These are phyloP conservation scores for Tachystola acroxantha DNA, from an alignment of 2,888 invertebrate genomes.

Conservation along the genomic window DNA sequence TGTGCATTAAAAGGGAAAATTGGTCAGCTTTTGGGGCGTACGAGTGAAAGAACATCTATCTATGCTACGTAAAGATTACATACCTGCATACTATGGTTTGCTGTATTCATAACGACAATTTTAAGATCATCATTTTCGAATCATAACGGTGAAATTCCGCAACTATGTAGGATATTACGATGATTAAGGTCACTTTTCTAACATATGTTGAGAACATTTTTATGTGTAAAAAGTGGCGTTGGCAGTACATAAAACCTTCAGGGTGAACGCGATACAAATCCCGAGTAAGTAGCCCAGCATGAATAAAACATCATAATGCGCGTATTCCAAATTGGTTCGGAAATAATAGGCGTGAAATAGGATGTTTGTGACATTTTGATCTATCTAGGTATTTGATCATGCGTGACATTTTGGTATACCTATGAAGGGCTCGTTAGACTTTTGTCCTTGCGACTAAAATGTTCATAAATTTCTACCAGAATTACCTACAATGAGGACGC, in stretches of 20 bases:
- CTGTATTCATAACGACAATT: constrained; percentile 2
- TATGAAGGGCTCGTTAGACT: no score
- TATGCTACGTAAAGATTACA: constrained; percentile 8
- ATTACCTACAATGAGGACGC: no score
- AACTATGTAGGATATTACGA: no score
- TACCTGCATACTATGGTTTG: constrained; percentile 2
- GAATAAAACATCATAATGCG: not conserved
- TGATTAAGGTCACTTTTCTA: no score
- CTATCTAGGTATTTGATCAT: not conserved
- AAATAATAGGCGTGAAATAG: not conserved
- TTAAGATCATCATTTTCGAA: not conserved
- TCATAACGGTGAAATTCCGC: not conserved
- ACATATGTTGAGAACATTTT: no score
- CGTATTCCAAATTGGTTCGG: not conserved
- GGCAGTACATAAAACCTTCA: no score
- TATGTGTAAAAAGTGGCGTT: no score
- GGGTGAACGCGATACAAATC: not conserved
- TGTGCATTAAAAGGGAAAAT: constrained; percentile 63
- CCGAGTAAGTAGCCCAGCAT: not conserved
- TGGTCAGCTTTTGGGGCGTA: constrained; percentile 51
- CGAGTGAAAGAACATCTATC: constrained; percentile 37
- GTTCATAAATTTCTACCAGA: no score
- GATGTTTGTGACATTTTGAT: not conserved
- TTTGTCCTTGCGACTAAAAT: no score
- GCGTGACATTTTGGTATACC: not conserved